phyloP scores from a whole-genome alignment of 2,888 invertebrate genomes.

The Philhelius pedissequus region DNA sequence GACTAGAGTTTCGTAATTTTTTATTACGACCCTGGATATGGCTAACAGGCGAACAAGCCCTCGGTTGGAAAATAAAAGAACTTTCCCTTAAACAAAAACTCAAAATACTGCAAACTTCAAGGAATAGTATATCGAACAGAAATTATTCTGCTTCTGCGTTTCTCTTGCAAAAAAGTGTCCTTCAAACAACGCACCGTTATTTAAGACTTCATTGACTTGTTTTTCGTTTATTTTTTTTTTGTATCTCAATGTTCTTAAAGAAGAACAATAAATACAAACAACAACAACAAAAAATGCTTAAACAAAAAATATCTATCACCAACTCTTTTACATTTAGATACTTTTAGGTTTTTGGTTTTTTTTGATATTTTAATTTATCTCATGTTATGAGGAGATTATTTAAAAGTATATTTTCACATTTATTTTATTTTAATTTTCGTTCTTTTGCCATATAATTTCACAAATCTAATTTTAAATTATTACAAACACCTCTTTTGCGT shows the following conservation, averaged over 20 bases:
- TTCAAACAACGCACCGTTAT: background rate
- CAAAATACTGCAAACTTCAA: background rate
- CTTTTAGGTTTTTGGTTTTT: background rate
- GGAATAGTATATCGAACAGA: background rate
- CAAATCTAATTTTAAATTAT: conserved; percentile 76
- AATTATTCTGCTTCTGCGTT: background rate
- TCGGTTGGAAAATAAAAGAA: no score
- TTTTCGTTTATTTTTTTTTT: background rate
- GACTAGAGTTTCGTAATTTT: no score
- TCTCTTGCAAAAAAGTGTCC: background rate
- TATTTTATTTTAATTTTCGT: conserved; percentile 70
- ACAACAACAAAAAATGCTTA: conserved; percentile 1
- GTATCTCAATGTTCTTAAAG: conserved; percentile 15
- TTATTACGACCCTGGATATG: no score
- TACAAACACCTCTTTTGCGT: conserved; percentile 71
- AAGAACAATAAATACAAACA: conserved; percentile 49
- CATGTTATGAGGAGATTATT: conserved; percentile 31
- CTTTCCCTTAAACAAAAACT: no score
- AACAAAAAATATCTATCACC: conserved; percentile 38
- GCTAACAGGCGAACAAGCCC: no score
- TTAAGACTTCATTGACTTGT: background rate
- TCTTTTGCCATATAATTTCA: conserved; percentile 70
- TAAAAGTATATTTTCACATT: conserved; percentile 54
- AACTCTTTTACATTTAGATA: conserved; percentile 1
- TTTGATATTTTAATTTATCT: conserved; percentile 24